These are phyloP conservation scores for Fissipunctia ypsillon DNA, from an alignment of 2,888 invertebrate species.

Conservation along the genomic window DNA sequence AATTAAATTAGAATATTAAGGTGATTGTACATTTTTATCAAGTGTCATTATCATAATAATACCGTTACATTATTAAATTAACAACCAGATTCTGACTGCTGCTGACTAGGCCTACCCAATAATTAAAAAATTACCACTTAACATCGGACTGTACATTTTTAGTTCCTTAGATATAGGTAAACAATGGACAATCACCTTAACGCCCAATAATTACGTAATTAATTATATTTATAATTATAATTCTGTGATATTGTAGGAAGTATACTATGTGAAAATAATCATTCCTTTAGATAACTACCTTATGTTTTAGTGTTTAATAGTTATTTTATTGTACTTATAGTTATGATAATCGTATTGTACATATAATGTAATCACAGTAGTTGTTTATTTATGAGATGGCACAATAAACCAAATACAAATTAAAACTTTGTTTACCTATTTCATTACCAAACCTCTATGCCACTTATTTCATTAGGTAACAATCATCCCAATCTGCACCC, in stretches of 20 bases:
- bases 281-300: slow-evolving; percentile 55
- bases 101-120: not conserved
- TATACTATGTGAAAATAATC: slow-evolving; percentile 55
- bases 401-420: slow-evolving; percentile 86
- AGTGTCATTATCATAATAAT: not conserved
- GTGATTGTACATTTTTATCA: slow-evolving; percentile 51
- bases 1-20: slow-evolving; percentile 28
- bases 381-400: slow-evolving; percentile 80
- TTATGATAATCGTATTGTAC: slow-evolving; percentile 55
- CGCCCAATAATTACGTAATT: slow-evolving; percentile 48
- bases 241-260: slow-evolving; percentile 85
- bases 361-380: slow-evolving; percentile 72
- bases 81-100: not conserved
- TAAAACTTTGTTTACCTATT: slow-evolving; percentile 9
- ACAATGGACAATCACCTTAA: slow-evolving; percentile 46
- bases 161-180: not conserved
- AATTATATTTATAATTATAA: slow-evolving; percentile 65
- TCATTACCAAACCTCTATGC: not conserved
- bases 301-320: slow-evolving; percentile 37
- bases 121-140: not conserved
- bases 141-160: not conserved
- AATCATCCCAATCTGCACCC: not conserved
- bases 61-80: not conserved
- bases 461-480: not conserved
- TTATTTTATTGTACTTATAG: slow-evolving; percentile 52